These are phyloP conservation scores for Regulus satrapa DNA, from an alignment of 2,113 vertebrate genomes.

Conservation along the genomic window DNA sequence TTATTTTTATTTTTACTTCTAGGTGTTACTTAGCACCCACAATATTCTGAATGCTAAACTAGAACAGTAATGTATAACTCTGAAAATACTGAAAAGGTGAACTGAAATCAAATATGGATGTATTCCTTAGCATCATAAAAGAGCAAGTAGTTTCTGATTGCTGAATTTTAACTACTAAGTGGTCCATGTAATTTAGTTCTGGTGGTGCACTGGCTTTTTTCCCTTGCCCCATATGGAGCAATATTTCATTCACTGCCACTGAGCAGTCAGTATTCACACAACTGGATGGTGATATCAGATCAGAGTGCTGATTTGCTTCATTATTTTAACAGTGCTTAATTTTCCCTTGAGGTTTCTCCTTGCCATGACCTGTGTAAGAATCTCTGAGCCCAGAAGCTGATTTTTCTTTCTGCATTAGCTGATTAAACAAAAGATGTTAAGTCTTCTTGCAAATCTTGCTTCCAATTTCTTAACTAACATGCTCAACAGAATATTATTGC, in stretches of 20 bases:
- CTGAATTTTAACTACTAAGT: background rate
- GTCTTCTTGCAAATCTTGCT: background rate
- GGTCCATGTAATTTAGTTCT: background rate
- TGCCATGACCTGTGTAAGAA: background rate
- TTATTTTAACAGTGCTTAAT: background rate
- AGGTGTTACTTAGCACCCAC: background rate
- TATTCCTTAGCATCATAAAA: background rate
- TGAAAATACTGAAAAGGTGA: background rate
- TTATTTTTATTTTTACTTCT: background rate
- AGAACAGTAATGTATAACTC: background rate
- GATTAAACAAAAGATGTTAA: background rate
- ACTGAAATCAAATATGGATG: background rate
- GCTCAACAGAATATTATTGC: background rate
- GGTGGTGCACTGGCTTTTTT: background rate
- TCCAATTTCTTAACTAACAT: background rate
- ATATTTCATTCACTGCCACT: background rate
- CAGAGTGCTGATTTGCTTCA: background rate
- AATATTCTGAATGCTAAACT: background rate
- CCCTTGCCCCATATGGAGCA: background rate
- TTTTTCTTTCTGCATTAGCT: background rate
- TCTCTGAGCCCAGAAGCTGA: background rate
- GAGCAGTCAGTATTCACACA: background rate
- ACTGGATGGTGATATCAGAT: background rate
- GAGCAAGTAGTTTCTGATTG: background rate
- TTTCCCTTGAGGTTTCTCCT: background rate